A percentile compares a stretch with the other conserved stretches of the same genome.
Conservation (phyloP, 1,140 invertebrate genomes). For the Pachypeltis micranthus region DNA sequence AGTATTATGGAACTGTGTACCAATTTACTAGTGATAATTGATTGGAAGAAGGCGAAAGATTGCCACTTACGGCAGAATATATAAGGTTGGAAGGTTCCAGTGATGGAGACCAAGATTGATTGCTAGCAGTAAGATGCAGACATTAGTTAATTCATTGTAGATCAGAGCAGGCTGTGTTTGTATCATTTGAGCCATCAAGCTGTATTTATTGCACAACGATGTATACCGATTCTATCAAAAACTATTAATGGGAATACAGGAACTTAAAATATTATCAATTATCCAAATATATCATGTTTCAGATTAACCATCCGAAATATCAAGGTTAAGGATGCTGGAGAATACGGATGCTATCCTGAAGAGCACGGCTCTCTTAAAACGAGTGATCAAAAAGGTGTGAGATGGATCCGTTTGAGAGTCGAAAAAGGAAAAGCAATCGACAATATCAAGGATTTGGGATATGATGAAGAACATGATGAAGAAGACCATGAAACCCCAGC, state of each 20-base stretch:
- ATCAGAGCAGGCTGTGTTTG: background rate
- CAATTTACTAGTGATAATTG: too few species aligned
- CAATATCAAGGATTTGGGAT: background rate
- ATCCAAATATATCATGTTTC: background rate
- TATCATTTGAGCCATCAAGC: background rate
- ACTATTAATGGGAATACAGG: too few species aligned
- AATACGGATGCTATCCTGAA: conserved; percentile 15
- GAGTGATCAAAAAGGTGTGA: background rate
- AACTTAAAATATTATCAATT: too few species aligned
- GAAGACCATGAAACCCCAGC: conserved; percentile 10
- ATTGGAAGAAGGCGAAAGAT: too few species aligned
- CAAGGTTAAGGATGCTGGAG: conserved; percentile 17
- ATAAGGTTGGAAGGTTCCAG: too few species aligned
- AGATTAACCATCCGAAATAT: conserved; percentile 18
- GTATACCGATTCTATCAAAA: too few species aligned
- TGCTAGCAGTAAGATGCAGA: background rate
- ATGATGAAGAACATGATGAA: conserved; percentile 1
- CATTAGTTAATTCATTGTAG: background rate
- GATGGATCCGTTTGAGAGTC: background rate
- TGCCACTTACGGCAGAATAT: too few species aligned
- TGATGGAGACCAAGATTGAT: background rate
- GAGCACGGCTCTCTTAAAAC: background rate
- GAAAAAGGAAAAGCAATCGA: background rate
- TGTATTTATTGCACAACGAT: background rate
- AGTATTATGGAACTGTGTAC: too few species aligned